Conservation (phyloP, 2,888 invertebrate genomes). For the Lathronympha strigana region DNA sequence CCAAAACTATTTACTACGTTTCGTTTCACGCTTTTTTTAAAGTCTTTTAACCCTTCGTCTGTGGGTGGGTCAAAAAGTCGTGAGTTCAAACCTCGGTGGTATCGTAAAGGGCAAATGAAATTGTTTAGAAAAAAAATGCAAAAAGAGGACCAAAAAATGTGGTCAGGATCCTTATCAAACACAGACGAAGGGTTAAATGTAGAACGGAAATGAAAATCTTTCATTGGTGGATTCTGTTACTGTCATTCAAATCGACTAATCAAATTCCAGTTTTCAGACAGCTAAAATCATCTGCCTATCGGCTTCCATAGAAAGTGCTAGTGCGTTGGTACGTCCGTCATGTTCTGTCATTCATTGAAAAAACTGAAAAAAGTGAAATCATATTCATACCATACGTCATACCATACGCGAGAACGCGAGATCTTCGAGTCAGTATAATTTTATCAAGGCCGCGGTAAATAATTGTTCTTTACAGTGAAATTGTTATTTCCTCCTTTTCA, state of each 20-base stretch:
- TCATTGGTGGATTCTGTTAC: constrained; percentile 8
- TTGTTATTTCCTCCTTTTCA: constrained; percentile 20
- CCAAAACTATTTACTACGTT: background rate
- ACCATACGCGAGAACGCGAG: background rate
- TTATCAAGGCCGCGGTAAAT: constrained; percentile 8
- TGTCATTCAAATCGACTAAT: background rate
- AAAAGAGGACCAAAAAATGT: too few relatives aligned
- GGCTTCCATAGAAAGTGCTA: constrained; percentile 3
- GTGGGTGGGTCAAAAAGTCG: too few relatives aligned
- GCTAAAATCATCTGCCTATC: background rate
- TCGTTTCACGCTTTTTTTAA: constrained; percentile 16
- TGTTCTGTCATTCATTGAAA: constrained; percentile 5
- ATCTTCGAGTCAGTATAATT: background rate
- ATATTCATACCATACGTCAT: constrained; percentile 9
- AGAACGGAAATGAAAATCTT: background rate
- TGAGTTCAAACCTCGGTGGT: too few relatives aligned
- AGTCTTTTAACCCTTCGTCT: too few relatives aligned
- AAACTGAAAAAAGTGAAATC: constrained; percentile 5
- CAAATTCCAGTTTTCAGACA: background rate
- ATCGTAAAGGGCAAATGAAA: too few relatives aligned
- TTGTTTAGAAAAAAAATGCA: too few relatives aligned
- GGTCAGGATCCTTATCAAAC: too few relatives aligned
- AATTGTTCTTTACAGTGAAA: constrained; percentile 3
- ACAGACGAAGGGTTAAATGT: too few relatives aligned
- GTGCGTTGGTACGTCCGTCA: background rate